A percentile compares a stretch with the other conserved stretches of the same genome.
Evolutionary conservation across 2,888 invertebrate species (phyloP).

Genomic region (Acrobeloides nanus): DNA sequence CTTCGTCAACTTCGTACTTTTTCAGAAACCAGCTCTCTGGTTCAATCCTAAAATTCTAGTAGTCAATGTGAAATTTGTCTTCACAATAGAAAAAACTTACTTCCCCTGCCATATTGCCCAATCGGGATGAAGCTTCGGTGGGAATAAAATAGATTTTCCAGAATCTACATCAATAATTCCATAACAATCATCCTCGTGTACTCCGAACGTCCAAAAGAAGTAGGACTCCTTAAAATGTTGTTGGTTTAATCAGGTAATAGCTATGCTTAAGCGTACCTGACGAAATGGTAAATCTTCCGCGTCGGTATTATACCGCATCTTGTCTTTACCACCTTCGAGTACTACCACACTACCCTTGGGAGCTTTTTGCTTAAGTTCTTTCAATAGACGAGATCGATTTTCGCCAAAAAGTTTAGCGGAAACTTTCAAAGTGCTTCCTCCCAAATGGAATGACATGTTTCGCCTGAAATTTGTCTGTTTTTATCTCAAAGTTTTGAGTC

Average conservation of each 20-base stretch:
- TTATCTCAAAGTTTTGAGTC: too few species aligned
- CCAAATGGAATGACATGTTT: slow-evolving; percentile 32
- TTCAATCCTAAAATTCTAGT: slow-evolving; percentile 59
- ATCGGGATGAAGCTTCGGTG: slow-evolving; percentile 73
- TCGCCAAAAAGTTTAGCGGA: slow-evolving; percentile 36
- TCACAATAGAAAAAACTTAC: slow-evolving; percentile 41
- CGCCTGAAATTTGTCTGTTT: too few species aligned
- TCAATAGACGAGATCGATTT: slow-evolving; percentile 37
- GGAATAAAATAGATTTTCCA: slow-evolving; percentile 69
- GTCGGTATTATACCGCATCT: slow-evolving; percentile 49
- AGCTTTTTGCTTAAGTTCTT: slow-evolving; percentile 18
- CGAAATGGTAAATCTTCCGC: slow-evolving; percentile 48
- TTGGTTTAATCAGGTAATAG: neutral
- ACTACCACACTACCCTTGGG: slow-evolving; percentile 24
- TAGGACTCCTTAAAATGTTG: slow-evolving; percentile 69
- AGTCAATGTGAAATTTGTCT: neutral
- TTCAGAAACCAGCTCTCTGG: slow-evolving; percentile 67
- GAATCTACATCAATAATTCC: slow-evolving; percentile 61
- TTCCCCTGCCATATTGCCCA: slow-evolving; percentile 92
- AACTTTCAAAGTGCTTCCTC: slow-evolving; percentile 30
- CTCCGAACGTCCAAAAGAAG: slow-evolving; percentile 92
- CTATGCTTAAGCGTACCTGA: slow-evolving; percentile 14
- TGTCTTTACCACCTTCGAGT: slow-evolving; percentile 41
- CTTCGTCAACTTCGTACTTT: slow-evolving; percentile 76
- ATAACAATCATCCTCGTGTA: slow-evolving; percentile 80